Base-by-base conservation (phyloP, 2,888 invertebrate species). In the Cantharis rufa region DNA sequence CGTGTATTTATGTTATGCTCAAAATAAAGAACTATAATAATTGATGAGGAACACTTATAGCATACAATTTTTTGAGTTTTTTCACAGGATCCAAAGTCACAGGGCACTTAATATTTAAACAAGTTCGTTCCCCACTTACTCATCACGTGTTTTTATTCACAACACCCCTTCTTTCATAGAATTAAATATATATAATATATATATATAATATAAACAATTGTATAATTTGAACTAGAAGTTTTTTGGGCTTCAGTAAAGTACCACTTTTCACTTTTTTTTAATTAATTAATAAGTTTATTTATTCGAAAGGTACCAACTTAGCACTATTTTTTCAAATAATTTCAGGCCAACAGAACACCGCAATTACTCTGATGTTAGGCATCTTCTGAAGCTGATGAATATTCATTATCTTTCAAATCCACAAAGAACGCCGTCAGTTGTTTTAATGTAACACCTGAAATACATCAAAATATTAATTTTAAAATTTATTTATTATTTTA, bases 351-450 rank as follows among this genome's bases (percentile, higher is more conserved):
- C 79, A 79, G 48, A 70, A 72, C 74, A 66, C 69, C 70, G 71
- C 68, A 72, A 62, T 71, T 70, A 32, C 76, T 69, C 74, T 76
- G 75, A 75, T 83, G 84, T 84, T 85, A 86, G 83, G 84, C 84
- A 69, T 85, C 86, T 64, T 86, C 87, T 16, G 87, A 85, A 74
- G 82, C 83, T n/a, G 85, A 84, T 10, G 80, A 83, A 82, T 92
- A 92, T 82, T 93, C 93, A 72, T 90, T 91, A 87, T 94, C 93
- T 85, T 91, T 91, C 82, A 94, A 89, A 85, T 91, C 91, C 70
- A 92, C 92, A 89, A 94, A 93, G 90, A 94, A 94, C 81, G 93
- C 92, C 75, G 92, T 93, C 80, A 95, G 90, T 83, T 94, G 92
- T 87, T 92, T 93, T 82, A 93, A 87, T 84, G 94, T 93, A 63